Conservation (phyloP, 2,113 vertebrate genomes). For the Hyperoodon ampullatus region DNA sequence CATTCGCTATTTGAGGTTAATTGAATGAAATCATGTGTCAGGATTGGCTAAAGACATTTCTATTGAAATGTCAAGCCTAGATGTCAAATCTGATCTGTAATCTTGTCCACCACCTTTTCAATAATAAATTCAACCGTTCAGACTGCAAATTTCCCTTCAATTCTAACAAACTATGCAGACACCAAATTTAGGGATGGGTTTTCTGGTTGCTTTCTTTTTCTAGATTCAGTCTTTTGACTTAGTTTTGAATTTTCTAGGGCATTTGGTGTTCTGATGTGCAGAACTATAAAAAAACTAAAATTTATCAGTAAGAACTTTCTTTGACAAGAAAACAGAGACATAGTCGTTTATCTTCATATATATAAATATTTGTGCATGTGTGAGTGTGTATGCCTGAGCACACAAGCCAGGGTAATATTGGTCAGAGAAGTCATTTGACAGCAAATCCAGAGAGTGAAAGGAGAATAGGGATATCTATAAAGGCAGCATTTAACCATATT, state of each 20-base stretch:
- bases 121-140: constrained; percentile 13
- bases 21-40: background rate
- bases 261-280: background rate
- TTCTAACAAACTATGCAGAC: background rate
- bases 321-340: background rate
- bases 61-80: background rate
- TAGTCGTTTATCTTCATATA: background rate
- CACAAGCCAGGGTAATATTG: background rate
- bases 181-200: background rate
- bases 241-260: background rate
- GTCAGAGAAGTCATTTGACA: background rate
- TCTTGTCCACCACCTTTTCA: background rate
- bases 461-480: background rate
- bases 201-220: background rate
- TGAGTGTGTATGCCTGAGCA: background rate
- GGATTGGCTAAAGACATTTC: background rate
- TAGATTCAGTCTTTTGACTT: background rate
- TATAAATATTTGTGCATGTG: background rate
- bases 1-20: background rate
- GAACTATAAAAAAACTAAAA: background rate
- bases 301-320: background rate
- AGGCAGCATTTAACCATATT: background rate
- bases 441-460: background rate
- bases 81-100: background rate
- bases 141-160: background rate